These are phyloP conservation scores for Catocala fraxini DNA, from an alignment of 2,888 invertebrate species.

Conservation along the genomic window DNA sequence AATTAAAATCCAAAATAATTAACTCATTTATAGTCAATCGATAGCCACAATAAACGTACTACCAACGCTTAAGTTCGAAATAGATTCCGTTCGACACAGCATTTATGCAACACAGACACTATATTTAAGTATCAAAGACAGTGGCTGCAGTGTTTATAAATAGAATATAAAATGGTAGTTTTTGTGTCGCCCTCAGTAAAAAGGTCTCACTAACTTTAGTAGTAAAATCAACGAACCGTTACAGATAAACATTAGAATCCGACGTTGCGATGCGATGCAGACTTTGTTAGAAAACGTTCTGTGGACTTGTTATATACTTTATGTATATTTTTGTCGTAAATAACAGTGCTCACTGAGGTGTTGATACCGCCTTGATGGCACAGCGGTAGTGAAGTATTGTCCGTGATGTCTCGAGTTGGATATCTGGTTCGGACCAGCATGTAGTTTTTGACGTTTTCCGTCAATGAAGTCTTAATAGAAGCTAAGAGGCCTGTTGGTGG, in stretches of 20 bases:
- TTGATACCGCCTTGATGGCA: background rate
- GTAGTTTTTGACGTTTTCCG: too few relatives aligned
- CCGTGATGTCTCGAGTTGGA: too few relatives aligned
- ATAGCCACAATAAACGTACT: too few relatives aligned
- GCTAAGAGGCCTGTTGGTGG: too few relatives aligned
- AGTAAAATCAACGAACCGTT: constrained; percentile 81
- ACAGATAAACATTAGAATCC: constrained; percentile 79
- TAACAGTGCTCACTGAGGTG: constrained; percentile 29
- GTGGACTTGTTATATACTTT: constrained; percentile 39
- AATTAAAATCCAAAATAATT: too few relatives aligned
- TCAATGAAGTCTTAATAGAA: too few relatives aligned
- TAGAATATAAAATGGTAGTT: constrained; percentile 58
- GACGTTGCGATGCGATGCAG: constrained; percentile 62
- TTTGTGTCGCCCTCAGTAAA: constrained; percentile 68
- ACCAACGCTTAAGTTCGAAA: too few relatives aligned
- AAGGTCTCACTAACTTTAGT: constrained; percentile 71
- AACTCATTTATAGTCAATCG: constrained; percentile 3
- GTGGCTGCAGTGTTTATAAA: constrained; percentile 43
- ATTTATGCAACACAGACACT: constrained; percentile 15
- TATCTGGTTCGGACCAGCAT: too few relatives aligned
- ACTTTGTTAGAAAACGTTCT: constrained; percentile 38
- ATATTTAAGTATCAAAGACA: constrained; percentile 42
- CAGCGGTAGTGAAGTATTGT: too few relatives aligned
- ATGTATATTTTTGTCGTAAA: constrained; percentile 45
- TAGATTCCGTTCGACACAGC: background rate